A percentile compares a stretch with the other conserved stretches of the same genome.
Conservation (phyloP, 2,113 vertebrate genomes). For the Chrysochloris asiatica region DNA sequence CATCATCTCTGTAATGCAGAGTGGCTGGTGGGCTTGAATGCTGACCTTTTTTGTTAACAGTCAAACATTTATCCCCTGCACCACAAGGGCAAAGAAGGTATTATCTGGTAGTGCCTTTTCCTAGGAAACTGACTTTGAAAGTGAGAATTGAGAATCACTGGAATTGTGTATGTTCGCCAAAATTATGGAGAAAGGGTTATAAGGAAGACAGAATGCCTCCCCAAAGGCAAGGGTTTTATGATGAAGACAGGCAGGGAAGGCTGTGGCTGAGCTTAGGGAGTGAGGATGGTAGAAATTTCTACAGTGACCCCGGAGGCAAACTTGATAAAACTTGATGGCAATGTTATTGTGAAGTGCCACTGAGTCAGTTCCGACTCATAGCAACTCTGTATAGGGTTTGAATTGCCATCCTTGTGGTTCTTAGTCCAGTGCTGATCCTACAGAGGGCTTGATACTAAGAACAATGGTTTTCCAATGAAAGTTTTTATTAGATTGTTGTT, state of each 20-base stretch:
- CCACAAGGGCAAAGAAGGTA: not conserved
- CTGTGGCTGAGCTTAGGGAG: no score
- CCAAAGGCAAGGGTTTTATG: not conserved
- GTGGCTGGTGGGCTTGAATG: not conserved
- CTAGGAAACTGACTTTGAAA: constrained; percentile 4
- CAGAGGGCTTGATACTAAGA: not conserved
- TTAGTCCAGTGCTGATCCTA: no score
- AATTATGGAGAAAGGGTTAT: constrained; percentile 1
- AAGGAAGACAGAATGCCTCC: not conserved
- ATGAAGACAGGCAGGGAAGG: not conserved
- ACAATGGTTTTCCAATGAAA: constrained; percentile 24
- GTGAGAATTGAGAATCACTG: constrained; percentile 6
- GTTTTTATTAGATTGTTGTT: no score
- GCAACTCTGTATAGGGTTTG: no score
- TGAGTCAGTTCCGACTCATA: no score
- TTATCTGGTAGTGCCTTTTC: not conserved
- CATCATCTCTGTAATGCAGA: not conserved
- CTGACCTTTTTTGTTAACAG: not conserved
- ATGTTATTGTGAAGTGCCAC: not conserved
- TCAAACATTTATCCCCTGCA: not conserved
- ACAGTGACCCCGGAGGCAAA: not conserved
- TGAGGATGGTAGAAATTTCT: not conserved
- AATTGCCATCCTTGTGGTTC: no score
- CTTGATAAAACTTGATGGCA: not conserved
- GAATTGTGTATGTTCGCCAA: not conserved